Conservation (phyloP, 23 tunicate species). For the Oikopleura vanhoeffeni region DNA sequence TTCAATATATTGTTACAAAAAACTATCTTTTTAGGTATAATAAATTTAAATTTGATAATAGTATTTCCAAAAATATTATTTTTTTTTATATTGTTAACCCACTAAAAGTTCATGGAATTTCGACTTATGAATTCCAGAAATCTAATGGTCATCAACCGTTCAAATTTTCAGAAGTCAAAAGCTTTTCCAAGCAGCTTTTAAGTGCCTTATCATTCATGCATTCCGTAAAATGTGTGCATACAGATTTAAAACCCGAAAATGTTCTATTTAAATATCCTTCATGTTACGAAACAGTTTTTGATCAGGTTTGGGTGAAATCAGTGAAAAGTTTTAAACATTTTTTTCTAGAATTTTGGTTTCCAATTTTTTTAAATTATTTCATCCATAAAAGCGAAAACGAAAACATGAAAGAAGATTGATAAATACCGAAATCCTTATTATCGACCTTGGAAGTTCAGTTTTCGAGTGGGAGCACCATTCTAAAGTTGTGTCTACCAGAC, state of each 20-base stretch:
- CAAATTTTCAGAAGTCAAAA: neutral
- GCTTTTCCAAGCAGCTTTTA: neutral
- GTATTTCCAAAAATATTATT: too few relatives aligned
- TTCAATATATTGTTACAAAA: too few relatives aligned
- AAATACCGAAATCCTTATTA: neutral
- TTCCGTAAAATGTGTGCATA: neutral
- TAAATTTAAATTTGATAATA: too few relatives aligned
- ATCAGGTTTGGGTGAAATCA: too few relatives aligned
- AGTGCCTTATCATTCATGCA: neutral
- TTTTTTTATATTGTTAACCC: too few relatives aligned
- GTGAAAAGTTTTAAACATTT: too few relatives aligned
- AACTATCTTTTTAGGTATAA: too few relatives aligned
- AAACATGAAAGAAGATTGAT: neutral
- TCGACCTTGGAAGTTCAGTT: neutral
- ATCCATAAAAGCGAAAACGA: too few relatives aligned
- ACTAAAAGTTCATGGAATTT: conserved; percentile 58
- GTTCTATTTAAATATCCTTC: neutral
- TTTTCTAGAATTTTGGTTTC: too few relatives aligned
- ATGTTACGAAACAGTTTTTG: neutral
- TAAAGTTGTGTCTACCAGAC: neutral
- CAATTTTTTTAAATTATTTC: too few relatives aligned
- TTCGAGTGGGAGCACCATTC: neutral
- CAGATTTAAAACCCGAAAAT: neutral
- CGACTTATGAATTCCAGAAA: conserved; percentile 44
- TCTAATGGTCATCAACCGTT: neutral